Base-by-base conservation (phyloP, 2,797 vertebrate species). In the Rhabdomys pumilio region DNA sequence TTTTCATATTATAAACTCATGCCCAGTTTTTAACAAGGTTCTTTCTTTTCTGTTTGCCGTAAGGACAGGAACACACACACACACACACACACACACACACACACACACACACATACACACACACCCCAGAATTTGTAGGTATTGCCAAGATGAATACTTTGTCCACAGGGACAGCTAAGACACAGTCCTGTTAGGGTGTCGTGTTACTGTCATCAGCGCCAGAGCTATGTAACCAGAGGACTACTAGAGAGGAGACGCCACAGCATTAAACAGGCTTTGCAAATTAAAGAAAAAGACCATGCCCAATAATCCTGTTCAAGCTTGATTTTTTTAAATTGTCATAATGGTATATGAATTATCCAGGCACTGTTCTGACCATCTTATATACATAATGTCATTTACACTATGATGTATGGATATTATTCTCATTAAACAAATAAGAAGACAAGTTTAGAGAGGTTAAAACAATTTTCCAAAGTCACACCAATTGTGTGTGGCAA, bases 201-300 rank as follows among this genome's bases (percentile, higher is more conserved):
- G 41, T 41, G 53, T 97, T 97, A 96, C 95, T 22, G 13, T 65
- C 31, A 75, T 85, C 63, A 80, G 57, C 95, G 80, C 79, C 92
- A 29, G 38, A 96, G 17, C 57, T 26, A 3, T 90, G 95, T 94
- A 92, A 95, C 85, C 55, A 82, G 67, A 92, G 93, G 73, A 77
- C 63, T 72, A 57, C 50, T 77, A 38, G 63, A 95, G 53, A 90
- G 91, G 94, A 94, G 75, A 96, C 53, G 73, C 67, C 80, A 82
- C 85, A 82, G 93, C 81, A 91, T 97, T 96, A 96, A 97, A 69
- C n/a, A 63, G 84, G 81, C 76, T 97, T 97, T 97, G 57, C 90
- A 97, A 96, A 97, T 97, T 91, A 61, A 89, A 94, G 69, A 81
- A 80, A 94, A 89, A n/a, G 12, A 53, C 5, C 6, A 47, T 9